These are phyloP conservation scores for Nyctibius bracteatus DNA, from an alignment of 2,113 vertebrate species.

Conservation along the genomic window DNA sequence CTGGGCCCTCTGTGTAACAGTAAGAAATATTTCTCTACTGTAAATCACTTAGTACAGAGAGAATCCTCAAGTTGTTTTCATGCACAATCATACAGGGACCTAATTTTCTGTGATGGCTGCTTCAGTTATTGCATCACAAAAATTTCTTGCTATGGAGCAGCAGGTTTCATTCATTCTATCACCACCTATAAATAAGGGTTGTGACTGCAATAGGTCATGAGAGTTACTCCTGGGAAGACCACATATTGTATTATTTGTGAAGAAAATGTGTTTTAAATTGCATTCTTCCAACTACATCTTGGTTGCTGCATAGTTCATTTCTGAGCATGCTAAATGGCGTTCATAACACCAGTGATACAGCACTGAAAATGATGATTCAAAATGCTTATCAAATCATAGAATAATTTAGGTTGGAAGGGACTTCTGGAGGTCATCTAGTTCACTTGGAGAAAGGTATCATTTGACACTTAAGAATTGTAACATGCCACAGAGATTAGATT, in stretches of 20 bases:
- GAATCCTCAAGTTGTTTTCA: conserved; percentile 21
- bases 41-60: conserved; percentile 9
- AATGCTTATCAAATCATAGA: neutral
- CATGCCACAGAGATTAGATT: neutral
- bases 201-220: neutral
- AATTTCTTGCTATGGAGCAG: neutral
- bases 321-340: neutral
- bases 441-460: neutral
- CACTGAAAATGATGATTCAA: neutral
- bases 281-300: neutral
- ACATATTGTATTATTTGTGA: neutral
- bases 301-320: neutral
- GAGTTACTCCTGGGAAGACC: neutral
- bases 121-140: conserved; percentile 23
- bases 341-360: neutral
- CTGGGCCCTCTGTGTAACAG: neutral
- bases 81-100: neutral
- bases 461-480: neutral
- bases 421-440: neutral
- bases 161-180: conserved; percentile 1
- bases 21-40: neutral
- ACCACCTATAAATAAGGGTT: conserved; percentile 18
- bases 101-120: conserved; percentile 4
- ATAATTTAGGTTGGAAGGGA: neutral
- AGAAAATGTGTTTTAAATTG: conserved; percentile 37